Conservation (phyloP, 2,113 vertebrate species). For the Microtus richardsoni region DNA sequence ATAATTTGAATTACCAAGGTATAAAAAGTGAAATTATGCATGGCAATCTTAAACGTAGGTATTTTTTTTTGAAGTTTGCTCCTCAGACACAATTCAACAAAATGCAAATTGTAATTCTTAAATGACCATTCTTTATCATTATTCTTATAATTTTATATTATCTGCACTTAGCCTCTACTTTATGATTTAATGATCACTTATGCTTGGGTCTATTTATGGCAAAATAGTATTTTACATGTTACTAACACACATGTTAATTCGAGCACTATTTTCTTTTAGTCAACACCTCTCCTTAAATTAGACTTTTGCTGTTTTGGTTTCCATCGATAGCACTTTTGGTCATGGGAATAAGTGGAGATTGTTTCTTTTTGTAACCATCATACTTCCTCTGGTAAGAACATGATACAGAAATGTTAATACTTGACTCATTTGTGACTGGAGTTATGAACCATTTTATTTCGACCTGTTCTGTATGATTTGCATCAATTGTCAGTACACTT, state of each 20-base stretch:
- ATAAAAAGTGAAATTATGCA: not conserved
- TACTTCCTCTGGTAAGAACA: conserved; percentile 69
- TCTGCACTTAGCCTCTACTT: not conserved
- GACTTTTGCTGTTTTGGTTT: conserved; percentile 64
- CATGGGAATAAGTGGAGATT: conserved; percentile 59
- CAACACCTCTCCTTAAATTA: conserved; percentile 41
- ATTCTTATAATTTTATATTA: not conserved
- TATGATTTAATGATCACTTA: conserved; percentile 39
- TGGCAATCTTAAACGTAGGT: conserved; percentile 1
- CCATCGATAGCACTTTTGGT: conserved; percentile 64
- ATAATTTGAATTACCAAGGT: not conserved
- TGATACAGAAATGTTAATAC: conserved; percentile 61
- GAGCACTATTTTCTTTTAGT: conserved; percentile 19
- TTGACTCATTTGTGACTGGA: conserved; percentile 65
- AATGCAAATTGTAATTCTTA: not conserved
- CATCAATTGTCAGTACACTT: conserved; percentile 54
- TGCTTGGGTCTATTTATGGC: conserved; percentile 20
- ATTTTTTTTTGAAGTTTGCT: conserved; percentile 43
- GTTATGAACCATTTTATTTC: conserved; percentile 60
- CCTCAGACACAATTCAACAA: not conserved
- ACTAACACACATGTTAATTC: not conserved
- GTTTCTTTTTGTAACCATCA: conserved; percentile 52
- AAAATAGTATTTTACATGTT: conserved; percentile 15
- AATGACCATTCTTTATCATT: not conserved
- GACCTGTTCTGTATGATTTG: conserved; percentile 58